Conservation (phyloP, 2,797 vertebrate species). For the Alca torda region DNA sequence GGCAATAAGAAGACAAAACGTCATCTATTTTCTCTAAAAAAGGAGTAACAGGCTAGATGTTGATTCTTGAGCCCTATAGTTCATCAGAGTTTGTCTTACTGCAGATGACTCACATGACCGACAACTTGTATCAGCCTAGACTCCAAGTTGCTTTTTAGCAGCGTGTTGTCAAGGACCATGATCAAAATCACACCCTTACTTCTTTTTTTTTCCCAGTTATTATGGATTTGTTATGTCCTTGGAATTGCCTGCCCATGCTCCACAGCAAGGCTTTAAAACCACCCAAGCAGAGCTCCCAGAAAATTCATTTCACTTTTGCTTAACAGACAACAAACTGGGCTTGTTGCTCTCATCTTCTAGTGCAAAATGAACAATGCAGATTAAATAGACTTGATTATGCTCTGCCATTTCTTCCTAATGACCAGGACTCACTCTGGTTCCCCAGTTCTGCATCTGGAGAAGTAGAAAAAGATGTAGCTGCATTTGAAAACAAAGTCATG, state of each 20-base stretch:
- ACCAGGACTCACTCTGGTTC: background rate
- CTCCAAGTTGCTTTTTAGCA: background rate
- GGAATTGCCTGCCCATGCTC: background rate
- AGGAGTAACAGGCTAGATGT: background rate
- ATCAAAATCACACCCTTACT: background rate
- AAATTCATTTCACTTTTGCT: background rate
- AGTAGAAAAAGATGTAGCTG: background rate
- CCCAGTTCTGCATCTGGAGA: background rate
- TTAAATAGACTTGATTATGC: background rate
- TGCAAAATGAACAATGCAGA: background rate
- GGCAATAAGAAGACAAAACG: background rate
- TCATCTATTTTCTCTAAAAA: constrained; percentile 16
- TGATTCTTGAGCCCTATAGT: background rate
- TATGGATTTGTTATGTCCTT: background rate
- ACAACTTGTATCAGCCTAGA: background rate
- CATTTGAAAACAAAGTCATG: background rate
- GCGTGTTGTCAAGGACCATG: background rate
- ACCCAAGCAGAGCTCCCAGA: background rate
- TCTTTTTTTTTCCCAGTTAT: background rate
- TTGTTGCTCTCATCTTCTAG: background rate
- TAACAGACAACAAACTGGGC: background rate
- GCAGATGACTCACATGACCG: background rate
- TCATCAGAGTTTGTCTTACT: background rate
- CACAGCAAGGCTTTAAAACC: background rate
- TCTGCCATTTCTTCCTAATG: background rate